phyloP scores from a whole-genome alignment of 2,888 invertebrate species.

The Dione vanillae region DNA sequence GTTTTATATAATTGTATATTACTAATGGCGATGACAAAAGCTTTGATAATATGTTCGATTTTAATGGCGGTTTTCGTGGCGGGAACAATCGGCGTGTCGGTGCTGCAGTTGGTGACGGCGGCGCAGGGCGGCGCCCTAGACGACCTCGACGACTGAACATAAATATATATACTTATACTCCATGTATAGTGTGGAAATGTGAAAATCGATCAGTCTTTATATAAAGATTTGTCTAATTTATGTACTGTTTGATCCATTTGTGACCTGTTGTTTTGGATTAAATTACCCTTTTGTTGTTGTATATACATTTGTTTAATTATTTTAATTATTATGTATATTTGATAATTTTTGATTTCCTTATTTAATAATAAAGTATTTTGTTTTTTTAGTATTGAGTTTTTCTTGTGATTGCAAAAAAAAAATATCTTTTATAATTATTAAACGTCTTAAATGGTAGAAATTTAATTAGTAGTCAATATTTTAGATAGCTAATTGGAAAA shows the following conservation, averaged over 20 bases:
- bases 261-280: background rate
- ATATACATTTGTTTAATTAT: background rate
- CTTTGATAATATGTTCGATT: slow-evolving; percentile 59
- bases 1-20: background rate
- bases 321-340: background rate
- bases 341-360: background rate
- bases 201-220: background rate
- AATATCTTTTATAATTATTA: no score
- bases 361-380: background rate
- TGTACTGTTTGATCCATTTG: background rate
- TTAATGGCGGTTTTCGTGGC: slow-evolving; percentile 65
- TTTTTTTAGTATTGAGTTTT: background rate
- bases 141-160: background rate
- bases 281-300: background rate
- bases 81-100: slow-evolving; percentile 55
- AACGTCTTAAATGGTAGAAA: no score
- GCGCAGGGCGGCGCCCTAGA: slow-evolving; percentile 17
- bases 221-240: background rate
- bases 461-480: no score
- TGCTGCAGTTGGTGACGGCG: slow-evolving; percentile 59
- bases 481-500: no score
- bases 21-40: slow-evolving; percentile 56
- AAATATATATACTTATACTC: background rate
- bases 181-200: no score
- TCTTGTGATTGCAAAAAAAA: background rate